These are phyloP conservation scores for Ruditapes philippinarum DNA, from an alignment of 1,140 invertebrate genomes.

Conservation along the genomic window DNA sequence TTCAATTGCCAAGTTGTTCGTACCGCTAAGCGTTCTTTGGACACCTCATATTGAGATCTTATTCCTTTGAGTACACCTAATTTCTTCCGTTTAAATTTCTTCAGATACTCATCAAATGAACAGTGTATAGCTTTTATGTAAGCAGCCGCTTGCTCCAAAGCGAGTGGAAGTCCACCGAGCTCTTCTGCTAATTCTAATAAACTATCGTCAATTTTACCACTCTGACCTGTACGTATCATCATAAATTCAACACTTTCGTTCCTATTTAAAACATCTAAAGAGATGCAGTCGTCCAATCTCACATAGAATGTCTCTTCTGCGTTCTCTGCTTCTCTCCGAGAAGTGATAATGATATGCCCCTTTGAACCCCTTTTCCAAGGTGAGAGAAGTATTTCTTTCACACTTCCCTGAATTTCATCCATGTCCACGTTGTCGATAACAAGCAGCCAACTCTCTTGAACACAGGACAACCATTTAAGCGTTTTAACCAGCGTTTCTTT, in stretches of 20 bases:
- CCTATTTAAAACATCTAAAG: neutral
- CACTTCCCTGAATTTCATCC: conserved; percentile 18
- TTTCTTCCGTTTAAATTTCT: conserved; percentile 43
- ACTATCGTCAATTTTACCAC: neutral
- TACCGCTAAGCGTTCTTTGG: conserved; percentile 15
- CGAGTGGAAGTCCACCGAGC: conserved; percentile 60
- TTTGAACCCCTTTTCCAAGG: conserved; percentile 42
- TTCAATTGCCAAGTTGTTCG: conserved; percentile 61
- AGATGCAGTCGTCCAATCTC: neutral
- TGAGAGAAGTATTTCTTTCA: conserved; percentile 42
- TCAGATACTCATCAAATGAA: conserved; percentile 23
- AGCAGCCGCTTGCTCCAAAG: conserved; percentile 64
- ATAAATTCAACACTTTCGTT: conserved; percentile 27
- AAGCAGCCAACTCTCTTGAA: conserved; percentile 57
- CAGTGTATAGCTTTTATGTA: conserved; percentile 50
- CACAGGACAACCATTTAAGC: conserved; percentile 19
- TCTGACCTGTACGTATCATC: neutral
- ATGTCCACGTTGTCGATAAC: conserved; percentile 60
- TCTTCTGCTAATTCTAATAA: conserved; percentile 2
- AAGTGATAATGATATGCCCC: conserved; percentile 36
- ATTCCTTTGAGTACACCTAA: conserved; percentile 9
- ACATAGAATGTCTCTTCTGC: neutral
- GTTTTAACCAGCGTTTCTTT: conserved; percentile 21
- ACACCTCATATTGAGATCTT: neutral
- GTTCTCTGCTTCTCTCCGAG: neutral